Evolutionary conservation across 30 jellyfish, hydroid and myxozoan species (phyloP).

Genomic region (Turritopsis rubra): DNA sequence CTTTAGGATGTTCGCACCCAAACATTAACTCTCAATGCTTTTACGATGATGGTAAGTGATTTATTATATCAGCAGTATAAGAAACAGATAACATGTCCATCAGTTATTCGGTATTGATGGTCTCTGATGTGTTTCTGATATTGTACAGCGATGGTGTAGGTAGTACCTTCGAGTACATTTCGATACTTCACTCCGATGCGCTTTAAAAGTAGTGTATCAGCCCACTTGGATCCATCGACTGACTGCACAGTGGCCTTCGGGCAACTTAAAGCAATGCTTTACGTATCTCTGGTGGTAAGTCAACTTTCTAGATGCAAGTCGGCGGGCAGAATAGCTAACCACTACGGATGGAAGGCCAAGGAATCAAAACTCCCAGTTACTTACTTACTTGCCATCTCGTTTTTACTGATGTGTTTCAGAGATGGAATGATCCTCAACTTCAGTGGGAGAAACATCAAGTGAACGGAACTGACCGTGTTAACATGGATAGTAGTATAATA

Average conservation of each 20-base stretch:
- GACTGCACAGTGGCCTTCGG: no score
- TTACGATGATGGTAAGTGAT: neutral
- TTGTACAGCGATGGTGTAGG: no score
- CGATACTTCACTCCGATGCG: neutral
- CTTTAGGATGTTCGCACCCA: neutral
- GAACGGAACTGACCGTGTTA: neutral
- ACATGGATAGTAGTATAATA: neutral
- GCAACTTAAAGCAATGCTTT: neutral
- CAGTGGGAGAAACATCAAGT: neutral
- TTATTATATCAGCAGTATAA: neutral
- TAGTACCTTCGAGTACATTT: neutral
- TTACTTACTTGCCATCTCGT: no score
- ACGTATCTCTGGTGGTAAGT: neutral
- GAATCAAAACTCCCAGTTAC: no score
- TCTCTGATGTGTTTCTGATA: no score
- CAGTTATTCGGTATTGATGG: no score
- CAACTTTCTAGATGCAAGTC: neutral
- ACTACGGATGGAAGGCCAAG: no score
- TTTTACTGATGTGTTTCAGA: neutral
- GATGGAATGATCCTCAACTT: slow-evolving; percentile 13
- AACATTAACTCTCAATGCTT: neutral
- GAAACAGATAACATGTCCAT: no score
- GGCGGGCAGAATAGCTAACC: no score
- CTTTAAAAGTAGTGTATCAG: no score
- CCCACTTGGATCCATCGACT: no score